phyloP scores from a whole-genome alignment of 2,888 invertebrate genomes.

The Erebia palarica region DNA sequence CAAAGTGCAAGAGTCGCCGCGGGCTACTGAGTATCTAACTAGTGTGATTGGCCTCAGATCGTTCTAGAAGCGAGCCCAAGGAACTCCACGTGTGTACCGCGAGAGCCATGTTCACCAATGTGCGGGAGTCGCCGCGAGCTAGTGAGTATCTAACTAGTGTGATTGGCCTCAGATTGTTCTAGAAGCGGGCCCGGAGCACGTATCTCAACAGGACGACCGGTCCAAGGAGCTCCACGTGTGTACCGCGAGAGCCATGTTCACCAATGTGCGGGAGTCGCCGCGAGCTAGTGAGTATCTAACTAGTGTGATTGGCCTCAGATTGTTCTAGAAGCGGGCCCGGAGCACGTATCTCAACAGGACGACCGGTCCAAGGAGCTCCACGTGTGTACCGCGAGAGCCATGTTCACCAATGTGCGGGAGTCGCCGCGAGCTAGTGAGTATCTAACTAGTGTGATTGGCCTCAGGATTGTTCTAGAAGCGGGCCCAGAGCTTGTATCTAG shows the following conservation, averaged over 20 bases:
- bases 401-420: too few relatives aligned
- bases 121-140: constrained; percentile 71
- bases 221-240: constrained; percentile 94
- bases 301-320: constrained; percentile 73
- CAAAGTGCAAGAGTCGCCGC: too few relatives aligned
- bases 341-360: too few relatives aligned
- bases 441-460: too few relatives aligned
- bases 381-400: too few relatives aligned
- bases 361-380: too few relatives aligned
- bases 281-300: constrained; percentile 58
- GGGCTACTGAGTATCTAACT: too few relatives aligned
- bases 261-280: constrained; percentile 82
- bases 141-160: constrained; percentile 52
- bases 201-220: constrained; percentile 92
- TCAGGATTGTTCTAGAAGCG: too few relatives aligned
- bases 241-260: constrained; percentile 86
- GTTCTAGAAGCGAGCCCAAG: constrained; percentile 11
- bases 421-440: too few relatives aligned
- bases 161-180: constrained; percentile 84
- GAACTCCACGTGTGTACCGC: constrained; percentile 93
- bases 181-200: constrained; percentile 89
- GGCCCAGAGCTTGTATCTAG: too few relatives aligned
- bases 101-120: constrained; percentile 85
- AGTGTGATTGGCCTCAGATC: too few relatives aligned
- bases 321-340: too few relatives aligned